Evolutionary conservation across 2,113 vertebrate species (phyloP), one percentile per base, ranked within the genome.

Genomic region (Protobothrops mucrosquamatus): DNA sequence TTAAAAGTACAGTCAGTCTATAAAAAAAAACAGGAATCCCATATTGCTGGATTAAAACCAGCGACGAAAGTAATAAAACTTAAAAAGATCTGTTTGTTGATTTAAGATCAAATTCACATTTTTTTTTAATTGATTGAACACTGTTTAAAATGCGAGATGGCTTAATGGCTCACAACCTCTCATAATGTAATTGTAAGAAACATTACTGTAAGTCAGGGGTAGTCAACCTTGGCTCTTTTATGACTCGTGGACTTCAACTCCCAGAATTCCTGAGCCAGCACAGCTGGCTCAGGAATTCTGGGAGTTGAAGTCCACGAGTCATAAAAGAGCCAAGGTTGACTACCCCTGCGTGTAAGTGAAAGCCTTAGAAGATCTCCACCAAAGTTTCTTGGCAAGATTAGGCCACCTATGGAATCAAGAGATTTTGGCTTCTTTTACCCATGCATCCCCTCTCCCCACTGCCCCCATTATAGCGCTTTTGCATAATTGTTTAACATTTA

Each of bases 1-100:
- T 54, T 15, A 81, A 93, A 94, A 89, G 69, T n/a, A 24, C 51
- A 92, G 23, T 90, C 93, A 20, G 1, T 20, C n/a, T 94, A 43
- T 92, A 94, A 89, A 95, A 89, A 95, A 95, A 94, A 96, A 93
- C 15, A 88, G 26, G 81, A 91, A 92, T 88, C 57, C 64, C 81
- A 85, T 85, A 52, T 46, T 23, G 39, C 55, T 92, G 90, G 90
- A 92, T 15, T 92, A 95, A 85, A 96, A 92, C 86, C 91, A 81
- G 88, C 90, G 23, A 39, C 91, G 81, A 92, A 93, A 91, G 61
- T 57, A 92, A 1, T 86, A 43, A 92, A 29, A 20, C 54, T 92
- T 48, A 51, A 18, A 18, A 93, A 22, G 93, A 94, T 91, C 56
- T 93, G 46, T 3, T 54, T 81, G 34, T 81, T 94, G 85, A 39